Conservation (phyloP, 2,888 invertebrate genomes). For the Hypolimnas misippus region DNA sequence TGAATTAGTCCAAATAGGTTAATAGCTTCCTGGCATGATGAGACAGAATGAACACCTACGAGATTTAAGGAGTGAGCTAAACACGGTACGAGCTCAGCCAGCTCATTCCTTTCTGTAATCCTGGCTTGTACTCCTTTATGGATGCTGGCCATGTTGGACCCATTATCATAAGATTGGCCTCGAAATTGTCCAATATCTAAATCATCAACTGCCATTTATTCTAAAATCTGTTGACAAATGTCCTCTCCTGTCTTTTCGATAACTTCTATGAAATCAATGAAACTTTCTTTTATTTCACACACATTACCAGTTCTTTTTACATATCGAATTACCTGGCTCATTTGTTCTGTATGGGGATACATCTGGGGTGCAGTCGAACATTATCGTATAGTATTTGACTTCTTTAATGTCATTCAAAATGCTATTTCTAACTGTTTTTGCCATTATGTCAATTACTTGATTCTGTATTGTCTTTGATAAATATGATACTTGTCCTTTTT, state of each 20-base stretch:
- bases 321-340: slow-evolving; percentile 50
- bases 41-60: neutral
- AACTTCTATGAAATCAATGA: slow-evolving; percentile 41
- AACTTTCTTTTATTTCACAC: slow-evolving; percentile 48
- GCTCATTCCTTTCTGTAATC: neutral
- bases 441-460: slow-evolving; percentile 49
- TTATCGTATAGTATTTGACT: slow-evolving; percentile 48
- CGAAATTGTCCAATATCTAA: neutral
- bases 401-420: slow-evolving; percentile 42
- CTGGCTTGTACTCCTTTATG: neutral
- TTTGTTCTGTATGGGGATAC: slow-evolving; percentile 51
- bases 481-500: slow-evolving; percentile 46
- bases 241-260: neutral
- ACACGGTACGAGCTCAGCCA: neutral
- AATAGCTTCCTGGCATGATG: neutral
- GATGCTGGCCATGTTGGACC: neutral
- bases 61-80: neutral
- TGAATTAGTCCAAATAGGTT: neutral
- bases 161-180: slow-evolving; percentile 1
- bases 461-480: slow-evolving; percentile 47
- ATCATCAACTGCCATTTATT: no score
- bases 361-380: slow-evolving; percentile 53
- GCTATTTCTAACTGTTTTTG: slow-evolving; percentile 44
- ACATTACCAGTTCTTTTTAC: slow-evolving; percentile 42
- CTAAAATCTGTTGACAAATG: no score